These are phyloP conservation scores for Andricus quercusramuli DNA, from an alignment of 2,888 invertebrate genomes.

Conservation along the genomic window DNA sequence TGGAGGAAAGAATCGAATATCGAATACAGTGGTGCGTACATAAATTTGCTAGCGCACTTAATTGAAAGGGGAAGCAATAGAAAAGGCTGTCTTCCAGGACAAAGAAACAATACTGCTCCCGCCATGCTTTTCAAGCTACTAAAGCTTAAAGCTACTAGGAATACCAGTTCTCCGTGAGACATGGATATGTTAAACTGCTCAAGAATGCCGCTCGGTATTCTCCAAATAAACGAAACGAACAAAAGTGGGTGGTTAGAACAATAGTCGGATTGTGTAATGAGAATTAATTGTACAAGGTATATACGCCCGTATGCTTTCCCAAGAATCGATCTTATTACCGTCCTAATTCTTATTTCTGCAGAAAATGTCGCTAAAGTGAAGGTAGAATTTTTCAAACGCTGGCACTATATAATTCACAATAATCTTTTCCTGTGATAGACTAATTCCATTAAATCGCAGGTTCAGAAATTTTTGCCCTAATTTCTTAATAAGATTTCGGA, in stretches of 20 bases:
- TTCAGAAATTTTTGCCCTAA: background rate
- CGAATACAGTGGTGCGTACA: conserved; percentile 71
- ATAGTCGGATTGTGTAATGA: conserved; percentile 2
- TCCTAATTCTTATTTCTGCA: background rate
- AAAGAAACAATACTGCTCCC: conserved; percentile 50
- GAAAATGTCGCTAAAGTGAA: background rate
- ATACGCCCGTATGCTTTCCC: background rate
- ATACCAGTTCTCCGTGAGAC: conserved; percentile 45
- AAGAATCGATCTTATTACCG: background rate
- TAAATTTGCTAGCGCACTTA: conserved; percentile 77
- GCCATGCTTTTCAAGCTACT: conserved; percentile 23
- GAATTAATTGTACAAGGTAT: background rate
- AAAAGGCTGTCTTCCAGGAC: conserved; percentile 51
- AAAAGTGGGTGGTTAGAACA: conserved; percentile 40
- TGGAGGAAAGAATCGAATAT: conserved; percentile 67
- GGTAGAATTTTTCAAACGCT: too few relatives aligned
- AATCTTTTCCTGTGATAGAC: background rate
- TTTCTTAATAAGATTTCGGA: background rate
- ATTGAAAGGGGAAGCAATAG: conserved; percentile 75
- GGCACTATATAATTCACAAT: background rate
- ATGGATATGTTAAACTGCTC: conserved; percentile 72
- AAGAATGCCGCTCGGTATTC: conserved; percentile 70
- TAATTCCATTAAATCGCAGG: background rate
- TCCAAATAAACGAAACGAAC: conserved; percentile 67
- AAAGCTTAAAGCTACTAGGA: background rate